Evolutionary conservation across 2,797 vertebrate species (phyloP).

Genomic region (Karalla daura): DNA sequence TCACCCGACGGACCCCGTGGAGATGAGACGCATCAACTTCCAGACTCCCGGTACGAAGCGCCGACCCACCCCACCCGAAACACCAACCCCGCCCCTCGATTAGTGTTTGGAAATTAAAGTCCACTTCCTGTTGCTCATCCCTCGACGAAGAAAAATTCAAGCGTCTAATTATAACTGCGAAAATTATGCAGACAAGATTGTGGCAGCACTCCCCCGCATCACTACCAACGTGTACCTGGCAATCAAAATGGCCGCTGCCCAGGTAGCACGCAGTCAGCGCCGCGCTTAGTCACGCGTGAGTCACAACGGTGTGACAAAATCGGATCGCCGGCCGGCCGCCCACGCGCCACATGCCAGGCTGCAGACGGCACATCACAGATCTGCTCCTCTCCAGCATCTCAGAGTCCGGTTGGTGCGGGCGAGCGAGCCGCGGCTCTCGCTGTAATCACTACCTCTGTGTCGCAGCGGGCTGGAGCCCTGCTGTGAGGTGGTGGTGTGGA

Average conservation of each 20-base stretch:
- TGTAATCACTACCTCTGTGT: slow-evolving; percentile 5
- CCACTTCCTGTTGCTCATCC: slow-evolving; percentile 52
- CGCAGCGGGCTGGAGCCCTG: slow-evolving; percentile 30
- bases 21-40: slow-evolving; percentile 98
- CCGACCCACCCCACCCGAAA: slow-evolving; percentile 12
- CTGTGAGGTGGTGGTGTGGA: slow-evolving; percentile 52
- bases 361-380: slow-evolving; percentile 40
- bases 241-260: slow-evolving; percentile 72
- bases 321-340: slow-evolving; percentile 67
- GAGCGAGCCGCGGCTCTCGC: slow-evolving; percentile 37
- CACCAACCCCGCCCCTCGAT: slow-evolving; percentile 38
- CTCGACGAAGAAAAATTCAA: slow-evolving; percentile 74
- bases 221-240: slow-evolving; percentile 57
- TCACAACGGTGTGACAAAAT: slow-evolving; percentile 75
- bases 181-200: slow-evolving; percentile 65
- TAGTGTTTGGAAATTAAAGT: slow-evolving; percentile 49
- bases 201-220: slow-evolving; percentile 43
- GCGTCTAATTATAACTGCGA: slow-evolving; percentile 62
- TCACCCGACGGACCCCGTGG: slow-evolving; percentile 96
- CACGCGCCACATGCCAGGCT: slow-evolving; percentile 70
- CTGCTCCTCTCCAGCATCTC: slow-evolving; percentile 7
- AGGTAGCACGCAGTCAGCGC: slow-evolving; percentile 70
- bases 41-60: slow-evolving; percentile 92
- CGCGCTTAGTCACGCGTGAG: slow-evolving; percentile 75
- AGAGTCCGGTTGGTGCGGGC: slow-evolving; percentile 1